phyloP scores from a whole-genome alignment of 2,113 vertebrate genomes.

The Columba janthina region DNA sequence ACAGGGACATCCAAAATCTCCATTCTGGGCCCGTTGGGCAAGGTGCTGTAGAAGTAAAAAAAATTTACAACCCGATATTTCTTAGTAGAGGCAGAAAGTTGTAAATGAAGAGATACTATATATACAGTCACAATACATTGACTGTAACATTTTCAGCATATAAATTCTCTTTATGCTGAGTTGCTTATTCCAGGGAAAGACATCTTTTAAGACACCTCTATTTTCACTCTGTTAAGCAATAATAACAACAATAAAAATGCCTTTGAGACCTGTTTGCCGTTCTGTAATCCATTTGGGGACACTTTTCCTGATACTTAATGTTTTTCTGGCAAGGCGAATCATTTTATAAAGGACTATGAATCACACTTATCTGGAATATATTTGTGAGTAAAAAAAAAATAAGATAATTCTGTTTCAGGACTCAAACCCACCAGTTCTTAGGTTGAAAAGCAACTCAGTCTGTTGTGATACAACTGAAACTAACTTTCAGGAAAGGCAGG shows the following conservation, averaged over 20 bases:
- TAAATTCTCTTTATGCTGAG: background rate
- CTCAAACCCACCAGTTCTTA: background rate
- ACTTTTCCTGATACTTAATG: background rate
- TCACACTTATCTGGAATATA: background rate
- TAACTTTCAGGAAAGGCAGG: background rate
- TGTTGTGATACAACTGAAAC: background rate
- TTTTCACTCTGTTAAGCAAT: background rate
- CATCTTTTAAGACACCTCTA: background rate
- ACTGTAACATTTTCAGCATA: background rate
- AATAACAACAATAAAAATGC: slow-evolving; percentile 22
- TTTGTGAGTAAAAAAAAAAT: background rate
- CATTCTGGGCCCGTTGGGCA: background rate
- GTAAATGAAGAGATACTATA: background rate
- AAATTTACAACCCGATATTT: background rate
- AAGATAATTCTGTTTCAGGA: background rate
- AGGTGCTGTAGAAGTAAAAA: background rate
- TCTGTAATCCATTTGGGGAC: background rate
- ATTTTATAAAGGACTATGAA: background rate
- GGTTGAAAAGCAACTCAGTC: background rate
- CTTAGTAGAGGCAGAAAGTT: background rate
- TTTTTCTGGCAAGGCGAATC: background rate
- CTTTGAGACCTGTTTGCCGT: background rate
- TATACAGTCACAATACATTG: background rate
- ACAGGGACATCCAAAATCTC: background rate
- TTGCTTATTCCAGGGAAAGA: background rate